Conservation (phyloP, 2,113 vertebrate species). For the human region DNA sequence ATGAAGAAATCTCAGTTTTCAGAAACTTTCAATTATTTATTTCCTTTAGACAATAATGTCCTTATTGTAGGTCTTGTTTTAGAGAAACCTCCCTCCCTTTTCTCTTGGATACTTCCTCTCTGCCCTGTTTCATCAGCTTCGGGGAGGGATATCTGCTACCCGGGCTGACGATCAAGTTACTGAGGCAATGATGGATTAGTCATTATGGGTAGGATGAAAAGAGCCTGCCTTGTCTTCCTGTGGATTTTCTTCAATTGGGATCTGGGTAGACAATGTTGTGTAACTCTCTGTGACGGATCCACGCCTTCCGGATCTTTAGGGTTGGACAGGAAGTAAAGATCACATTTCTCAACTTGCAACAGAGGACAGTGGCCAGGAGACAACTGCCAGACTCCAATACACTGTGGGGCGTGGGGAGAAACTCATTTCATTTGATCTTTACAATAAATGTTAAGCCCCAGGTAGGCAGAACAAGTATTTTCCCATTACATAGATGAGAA, state of each 20-base stretch:
- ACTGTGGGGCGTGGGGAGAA: background rate
- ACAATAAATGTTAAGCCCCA: background rate
- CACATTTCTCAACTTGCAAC: background rate
- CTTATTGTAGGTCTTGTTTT: background rate
- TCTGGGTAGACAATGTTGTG: background rate
- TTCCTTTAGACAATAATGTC: conserved; percentile 34
- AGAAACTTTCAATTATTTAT: background rate
- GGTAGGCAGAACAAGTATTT: background rate
- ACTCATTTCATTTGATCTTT: background rate
- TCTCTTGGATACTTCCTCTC: background rate
- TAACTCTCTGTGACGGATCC: background rate
- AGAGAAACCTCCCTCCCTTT: background rate
- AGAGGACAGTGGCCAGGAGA: background rate
- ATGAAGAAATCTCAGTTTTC: conserved; percentile 7
- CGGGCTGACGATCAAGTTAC: background rate
- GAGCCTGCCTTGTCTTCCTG: background rate
- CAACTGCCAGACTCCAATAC: background rate
- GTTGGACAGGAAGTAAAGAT: background rate
- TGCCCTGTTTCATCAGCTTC: background rate
- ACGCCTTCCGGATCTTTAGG: background rate
- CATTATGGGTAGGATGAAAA: background rate
- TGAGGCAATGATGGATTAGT: background rate
- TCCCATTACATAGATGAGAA: background rate
- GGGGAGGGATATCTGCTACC: background rate
- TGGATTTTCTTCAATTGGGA: background rate